Base-by-base conservation (phyloP, 2,797 vertebrate species). In the Halcyon badia region DNA sequence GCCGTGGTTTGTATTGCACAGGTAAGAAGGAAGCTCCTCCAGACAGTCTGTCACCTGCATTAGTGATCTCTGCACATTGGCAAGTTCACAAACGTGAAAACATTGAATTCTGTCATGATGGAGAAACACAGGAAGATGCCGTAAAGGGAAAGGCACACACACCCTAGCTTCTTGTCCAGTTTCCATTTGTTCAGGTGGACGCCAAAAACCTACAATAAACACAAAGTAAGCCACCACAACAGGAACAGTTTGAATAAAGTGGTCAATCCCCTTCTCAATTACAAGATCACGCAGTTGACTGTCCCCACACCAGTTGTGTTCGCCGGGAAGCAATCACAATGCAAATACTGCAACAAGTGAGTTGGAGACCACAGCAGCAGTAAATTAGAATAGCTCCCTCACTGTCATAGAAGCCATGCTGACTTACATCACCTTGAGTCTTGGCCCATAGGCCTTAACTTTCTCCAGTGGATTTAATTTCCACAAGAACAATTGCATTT, bases 21-120 rank as follows among this genome's bases (percentile, higher is more conserved):
- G 98, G 97, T 97, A 97, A 97, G 96, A 96, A 97, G 95, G 96
- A 97, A 78, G 93, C 66, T 95, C 93, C 96, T 97, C 96, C 95
- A 18, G 15, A 93, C 51, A 70, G 97, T 97, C 84, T 73, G 95
- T 87, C 87, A n/a, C 70, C 89, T 71, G 49, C 62, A 61, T 99
- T 97, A 99, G 96, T 98, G 98, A 71, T 99, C 98, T 90, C 98
- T 98, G 92, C 99, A 99, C 98, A 99, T 99, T 2, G 99, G 99
- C 98, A 99, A 98, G 98, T 99, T 99, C 98, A 99, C 99, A 48
- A 99, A 99, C 64, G 98, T 99, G 98, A 99, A 99, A 97, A 99
- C 99, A 95, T 99, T 99, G 98, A 99, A 99, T 93, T 99, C 99
- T 22, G 99, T 99, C 98, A 99, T 99, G 98, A 99, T 99, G 98